phyloP scores from a whole-genome alignment of 2,797 vertebrate genomes.

The Clarias platycephalus region DNA sequence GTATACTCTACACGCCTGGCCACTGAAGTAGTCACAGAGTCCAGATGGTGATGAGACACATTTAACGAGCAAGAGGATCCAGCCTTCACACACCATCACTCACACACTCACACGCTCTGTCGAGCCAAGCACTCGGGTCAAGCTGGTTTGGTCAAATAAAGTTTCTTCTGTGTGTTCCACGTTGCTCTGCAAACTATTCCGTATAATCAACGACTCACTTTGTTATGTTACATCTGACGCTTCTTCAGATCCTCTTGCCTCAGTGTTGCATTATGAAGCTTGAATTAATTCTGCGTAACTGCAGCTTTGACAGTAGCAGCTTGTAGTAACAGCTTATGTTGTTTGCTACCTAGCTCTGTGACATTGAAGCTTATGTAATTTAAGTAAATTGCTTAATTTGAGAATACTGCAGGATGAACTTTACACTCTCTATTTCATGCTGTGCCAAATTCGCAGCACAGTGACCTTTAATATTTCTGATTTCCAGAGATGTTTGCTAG shows the following conservation, averaged over 20 bases:
- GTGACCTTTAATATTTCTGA: background rate
- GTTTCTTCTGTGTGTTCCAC: background rate
- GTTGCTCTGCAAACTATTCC: background rate
- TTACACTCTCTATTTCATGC: background rate
- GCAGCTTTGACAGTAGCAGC: background rate
- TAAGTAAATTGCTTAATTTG: background rate
- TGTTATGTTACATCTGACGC: background rate
- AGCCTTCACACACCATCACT: conserved; percentile 44
- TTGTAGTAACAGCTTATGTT: background rate
- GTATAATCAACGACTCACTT: background rate
- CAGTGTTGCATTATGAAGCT: background rate
- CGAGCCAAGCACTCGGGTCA: background rate
- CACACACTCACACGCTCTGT: conserved; percentile 17
- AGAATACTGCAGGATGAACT: background rate
- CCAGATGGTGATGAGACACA: conserved; percentile 23
- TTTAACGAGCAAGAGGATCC: conserved; percentile 32
- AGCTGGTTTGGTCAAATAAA: background rate
- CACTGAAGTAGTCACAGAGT: background rate
- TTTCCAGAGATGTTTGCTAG: background rate
- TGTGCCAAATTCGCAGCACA: background rate
- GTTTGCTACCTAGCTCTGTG: background rate
- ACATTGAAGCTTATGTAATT: background rate
- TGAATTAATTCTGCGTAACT: background rate
- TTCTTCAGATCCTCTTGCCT: background rate
- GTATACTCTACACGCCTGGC: background rate